Base-by-base conservation (phyloP, 1,140 invertebrate genomes). In the Mizuhopecten yessoensis region DNA sequence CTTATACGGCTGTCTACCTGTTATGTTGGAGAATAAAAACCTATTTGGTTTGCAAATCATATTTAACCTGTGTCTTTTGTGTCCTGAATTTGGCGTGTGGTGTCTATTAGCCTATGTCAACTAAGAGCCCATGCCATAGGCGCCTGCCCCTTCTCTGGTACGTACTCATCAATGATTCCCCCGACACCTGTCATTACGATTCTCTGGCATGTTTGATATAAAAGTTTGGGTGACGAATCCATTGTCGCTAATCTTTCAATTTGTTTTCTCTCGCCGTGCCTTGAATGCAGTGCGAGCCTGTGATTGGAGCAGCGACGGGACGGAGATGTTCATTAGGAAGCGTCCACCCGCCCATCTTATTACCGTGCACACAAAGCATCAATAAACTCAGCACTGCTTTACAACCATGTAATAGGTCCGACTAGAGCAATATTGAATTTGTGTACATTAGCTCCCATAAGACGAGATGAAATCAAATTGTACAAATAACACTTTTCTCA, bases 401-500 rank as follows among this genome's bases (percentile, higher is more conserved):
- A 75, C 57, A 75, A 75, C 57, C 57, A 75, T 75, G 57, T 75
- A 75, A 75, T 75, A 75, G 57, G 57, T n/a, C 57, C 17, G 57
- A 75, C 57, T n/a, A 75, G 20, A 75, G 57, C 57, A 75, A 75
- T 75, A 75, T 75, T 75, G 57, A 75, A 75, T 75, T 75, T 75
- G 57, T 75, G 57, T 75, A 75, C 57, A 75, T 75, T 75, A 75
- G 57, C 57, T 75, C 57, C 57, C 57, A 75, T 75, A 75, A 75
- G 57, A 75, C 57, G 57, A n/a, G 57, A 75, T 75, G 57, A 75
- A 75, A 75, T 75, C 57, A 75, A 75, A 75, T 75, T 75, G 57
- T 75, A 75, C 57, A 75, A 75, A 75, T 75, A 75, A 75, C 57
- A 75, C 57, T 75, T 75, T 75, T 75, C 57, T 75, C 57, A 75